These are phyloP conservation scores for Sebastes goodei DNA, from an alignment of 2,797 vertebrate species.

Conservation along the genomic window DNA sequence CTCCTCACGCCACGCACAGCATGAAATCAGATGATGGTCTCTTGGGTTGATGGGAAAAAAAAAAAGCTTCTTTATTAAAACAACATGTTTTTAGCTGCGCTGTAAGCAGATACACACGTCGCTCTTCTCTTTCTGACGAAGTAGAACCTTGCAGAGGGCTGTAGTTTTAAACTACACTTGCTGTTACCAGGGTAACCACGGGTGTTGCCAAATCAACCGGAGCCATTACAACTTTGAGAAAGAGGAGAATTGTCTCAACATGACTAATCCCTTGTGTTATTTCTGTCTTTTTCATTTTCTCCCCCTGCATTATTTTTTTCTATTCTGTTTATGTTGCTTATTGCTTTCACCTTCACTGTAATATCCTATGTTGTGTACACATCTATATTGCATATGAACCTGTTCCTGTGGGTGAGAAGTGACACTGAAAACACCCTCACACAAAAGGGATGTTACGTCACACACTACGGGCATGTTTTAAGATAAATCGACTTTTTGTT, in stretches of 20 bases:
- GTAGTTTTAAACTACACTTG: neutral
- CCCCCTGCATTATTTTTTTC: neutral
- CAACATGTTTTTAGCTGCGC: neutral
- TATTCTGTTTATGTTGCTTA: neutral
- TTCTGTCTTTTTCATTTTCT: neutral
- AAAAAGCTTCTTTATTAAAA: neutral
- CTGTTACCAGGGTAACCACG: neutral
- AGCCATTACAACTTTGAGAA: neutral
- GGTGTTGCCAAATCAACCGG: neutral
- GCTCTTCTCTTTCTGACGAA: neutral
- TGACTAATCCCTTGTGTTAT: neutral
- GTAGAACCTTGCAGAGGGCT: neutral
- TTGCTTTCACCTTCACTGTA: neutral
- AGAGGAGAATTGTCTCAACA: neutral
- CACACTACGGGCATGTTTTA: neutral
- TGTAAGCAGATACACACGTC: neutral
- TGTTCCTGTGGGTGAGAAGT: neutral
- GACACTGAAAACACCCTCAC: neutral
- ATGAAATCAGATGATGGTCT: neutral
- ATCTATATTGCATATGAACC: neutral
- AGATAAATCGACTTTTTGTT: conserved; percentile 3
- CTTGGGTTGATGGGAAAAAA: neutral
- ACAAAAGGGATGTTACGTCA: neutral
- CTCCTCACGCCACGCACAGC: neutral
- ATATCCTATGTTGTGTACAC: neutral